phyloP scores from a whole-genome alignment of 2,888 invertebrate genomes.

The Nomada fucata region DNA sequence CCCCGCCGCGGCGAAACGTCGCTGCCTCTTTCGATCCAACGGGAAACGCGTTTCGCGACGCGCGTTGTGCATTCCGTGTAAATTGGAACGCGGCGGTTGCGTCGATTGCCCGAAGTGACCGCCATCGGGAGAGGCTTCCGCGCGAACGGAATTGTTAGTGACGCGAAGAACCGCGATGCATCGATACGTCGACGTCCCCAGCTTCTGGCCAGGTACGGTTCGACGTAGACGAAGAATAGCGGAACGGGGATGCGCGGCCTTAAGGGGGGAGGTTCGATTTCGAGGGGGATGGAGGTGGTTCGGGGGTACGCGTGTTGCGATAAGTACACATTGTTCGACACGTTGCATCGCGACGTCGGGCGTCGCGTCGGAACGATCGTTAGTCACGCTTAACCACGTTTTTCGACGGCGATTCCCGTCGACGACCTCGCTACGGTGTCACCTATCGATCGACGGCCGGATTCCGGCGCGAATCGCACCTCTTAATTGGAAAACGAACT shows the following conservation, averaged over 20 bases:
- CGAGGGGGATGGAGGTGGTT: constrained; percentile 7
- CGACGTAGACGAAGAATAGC: constrained; percentile 11
- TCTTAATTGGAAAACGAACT: constrained; percentile 71
- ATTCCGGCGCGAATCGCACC: constrained; percentile 63
- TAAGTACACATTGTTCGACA: constrained; percentile 68
- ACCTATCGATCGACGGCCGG: constrained; percentile 54
- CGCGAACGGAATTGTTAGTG: constrained; percentile 29
- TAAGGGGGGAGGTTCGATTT: constrained; percentile 20
- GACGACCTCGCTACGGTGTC: constrained; percentile 58
- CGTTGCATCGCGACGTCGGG: constrained; percentile 50
- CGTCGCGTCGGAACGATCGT: constrained; percentile 43
- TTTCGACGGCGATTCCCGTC: constrained; percentile 55
- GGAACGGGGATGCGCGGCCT: constrained; percentile 26
- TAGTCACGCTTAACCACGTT: constrained; percentile 58
- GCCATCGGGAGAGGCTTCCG: neutral
- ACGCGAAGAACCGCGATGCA: constrained; percentile 29
- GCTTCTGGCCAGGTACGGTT: constrained; percentile 38
- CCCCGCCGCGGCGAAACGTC: neutral
- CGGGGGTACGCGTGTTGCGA: constrained; percentile 49
- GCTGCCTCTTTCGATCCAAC: neutral
- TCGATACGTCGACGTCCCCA: constrained; percentile 10
- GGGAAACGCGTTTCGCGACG: neutral
- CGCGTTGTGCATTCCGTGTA: too few species aligned
- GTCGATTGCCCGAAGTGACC: neutral
- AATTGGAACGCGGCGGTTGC: too few species aligned